A percentile compares a stretch with the other conserved stretches of the same genome.
Conservation (phyloP, 2,113 vertebrate genomes). For the Eudyptes chrysolophus region DNA sequence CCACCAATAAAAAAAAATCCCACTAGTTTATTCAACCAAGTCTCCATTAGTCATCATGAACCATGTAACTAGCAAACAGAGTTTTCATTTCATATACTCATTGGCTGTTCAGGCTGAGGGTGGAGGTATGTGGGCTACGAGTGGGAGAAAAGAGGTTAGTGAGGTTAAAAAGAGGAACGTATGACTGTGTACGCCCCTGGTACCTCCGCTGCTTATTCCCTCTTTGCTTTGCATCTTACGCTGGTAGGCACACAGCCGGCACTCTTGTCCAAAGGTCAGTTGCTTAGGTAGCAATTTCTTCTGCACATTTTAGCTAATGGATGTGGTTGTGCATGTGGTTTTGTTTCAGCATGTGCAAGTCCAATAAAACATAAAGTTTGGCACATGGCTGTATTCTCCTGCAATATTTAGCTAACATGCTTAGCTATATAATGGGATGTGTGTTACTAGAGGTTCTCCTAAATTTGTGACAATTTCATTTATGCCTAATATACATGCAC, state of each 20-base stretch:
- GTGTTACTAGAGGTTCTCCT: not conserved
- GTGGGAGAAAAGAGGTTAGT: conserved; percentile 57
- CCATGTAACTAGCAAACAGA: not conserved
- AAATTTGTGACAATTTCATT: not conserved
- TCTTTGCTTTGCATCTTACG: not conserved
- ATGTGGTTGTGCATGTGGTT: not conserved
- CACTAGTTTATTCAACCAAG: conserved; percentile 5
- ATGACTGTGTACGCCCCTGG: conserved; percentile 40
- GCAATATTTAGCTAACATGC: not conserved
- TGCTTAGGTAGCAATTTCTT: not conserved
- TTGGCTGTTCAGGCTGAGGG: conserved; percentile 41
- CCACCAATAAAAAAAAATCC: conserved; percentile 4
- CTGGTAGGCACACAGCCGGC: not conserved
- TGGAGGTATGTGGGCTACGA: conserved; percentile 33
- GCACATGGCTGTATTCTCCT: not conserved
- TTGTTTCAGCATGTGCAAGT: not conserved
- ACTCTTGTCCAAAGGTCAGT: not conserved
- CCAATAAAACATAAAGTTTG: not conserved
- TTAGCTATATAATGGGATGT: not conserved
- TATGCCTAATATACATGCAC: not conserved
- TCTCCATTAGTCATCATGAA: conserved; percentile 58
- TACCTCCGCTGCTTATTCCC: not conserved
- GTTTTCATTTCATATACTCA: not conserved
- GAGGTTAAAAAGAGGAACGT: conserved; percentile 60
- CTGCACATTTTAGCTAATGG: not conserved